These are phyloP conservation scores for Drosophila mauritiana DNA, from an alignment of 1,140 invertebrate genomes.

Conservation along the genomic window DNA sequence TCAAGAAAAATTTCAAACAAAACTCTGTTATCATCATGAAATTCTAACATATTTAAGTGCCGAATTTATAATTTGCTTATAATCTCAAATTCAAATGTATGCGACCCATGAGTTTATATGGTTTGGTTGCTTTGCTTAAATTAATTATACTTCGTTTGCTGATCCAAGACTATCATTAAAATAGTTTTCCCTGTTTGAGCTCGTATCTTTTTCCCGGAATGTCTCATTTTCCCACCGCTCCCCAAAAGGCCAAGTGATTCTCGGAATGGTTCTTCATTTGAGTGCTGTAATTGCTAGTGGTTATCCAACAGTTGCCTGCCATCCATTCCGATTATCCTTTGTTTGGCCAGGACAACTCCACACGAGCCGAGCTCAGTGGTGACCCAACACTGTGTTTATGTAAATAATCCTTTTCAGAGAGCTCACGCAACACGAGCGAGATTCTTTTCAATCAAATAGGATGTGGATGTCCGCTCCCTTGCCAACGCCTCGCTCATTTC, in stretches of 20 bases:
- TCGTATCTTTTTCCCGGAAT: background rate
- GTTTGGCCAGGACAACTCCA: constrained; percentile 29
- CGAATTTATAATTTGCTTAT: too few species aligned
- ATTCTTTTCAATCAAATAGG: constrained; percentile 57
- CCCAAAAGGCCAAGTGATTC: too few species aligned
- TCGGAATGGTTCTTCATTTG: too few species aligned
- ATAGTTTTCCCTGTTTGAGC: background rate
- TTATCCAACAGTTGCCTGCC: constrained; percentile 24
- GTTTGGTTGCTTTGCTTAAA: too few species aligned
- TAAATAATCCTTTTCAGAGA: constrained; percentile 54
- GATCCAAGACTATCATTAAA: background rate
- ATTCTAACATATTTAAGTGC: too few species aligned
- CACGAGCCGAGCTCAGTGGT: constrained; percentile 6
- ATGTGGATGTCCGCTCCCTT: constrained; percentile 25
- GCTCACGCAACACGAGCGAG: constrained; percentile 18
- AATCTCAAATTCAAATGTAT: too few species aligned
- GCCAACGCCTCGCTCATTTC: constrained; percentile 24
- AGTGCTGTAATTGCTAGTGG: constrained; percentile 11
- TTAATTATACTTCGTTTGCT: background rate
- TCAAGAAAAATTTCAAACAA: too few species aligned
- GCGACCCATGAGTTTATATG: too few species aligned
- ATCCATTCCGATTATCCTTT: constrained; percentile 39
- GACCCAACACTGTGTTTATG: constrained; percentile 45
- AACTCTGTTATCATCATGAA: too few species aligned
- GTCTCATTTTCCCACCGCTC: background rate